Evolutionary conservation across 2,797 vertebrate genomes (phyloP), one percentile per base, ranked within the genome.

Genomic region (Phyllotis vaccarum): DNA sequence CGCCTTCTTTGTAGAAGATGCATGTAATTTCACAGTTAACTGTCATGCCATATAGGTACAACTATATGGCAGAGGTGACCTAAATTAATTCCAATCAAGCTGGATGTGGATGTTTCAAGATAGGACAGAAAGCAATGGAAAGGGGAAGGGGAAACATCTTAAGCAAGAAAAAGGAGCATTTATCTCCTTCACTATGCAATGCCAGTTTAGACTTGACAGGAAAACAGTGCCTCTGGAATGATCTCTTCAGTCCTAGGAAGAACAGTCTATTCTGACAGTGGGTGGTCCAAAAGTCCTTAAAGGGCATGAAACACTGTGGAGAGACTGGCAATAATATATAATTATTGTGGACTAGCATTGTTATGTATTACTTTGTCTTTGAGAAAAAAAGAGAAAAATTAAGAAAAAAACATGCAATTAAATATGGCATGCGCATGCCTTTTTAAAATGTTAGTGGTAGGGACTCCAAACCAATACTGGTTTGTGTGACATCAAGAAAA

Each of bases 301-400:
- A 43, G 46, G 2, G 78, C 56, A 81, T 75, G n/a, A 78, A 90
- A 81, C 13, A 37, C 14, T 54, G 3, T 90, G 31, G 24, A 96
- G 17, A 74, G 1, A 29, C 49, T 46, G 13, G 19, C 17, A 92
- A 12, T 52, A 54, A 66, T 40, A 72, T 6, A 52, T 37, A 11
- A 52, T 79, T 93, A 74, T 43, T 54, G 19, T 37, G 3, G 6
- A 29, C 79, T 83, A 81, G 21, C 1, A 40, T 6, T 83, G 68
- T 62, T 72, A 66, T 78, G 76, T 86, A 31, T 19, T 86, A 76
- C 56, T 40, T 80, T 82, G 16, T 91, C 24, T n/a, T 56, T 66
- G 40, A 87, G 37, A 93, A 29, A 91, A 79, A 60, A 90, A 85
- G 86, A 93, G 29, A 68, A 19, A 81, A 85, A 93, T 22, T 22